phyloP scores from a whole-genome alignment of 1,140 invertebrate genomes.

The Ips nitidus region DNA sequence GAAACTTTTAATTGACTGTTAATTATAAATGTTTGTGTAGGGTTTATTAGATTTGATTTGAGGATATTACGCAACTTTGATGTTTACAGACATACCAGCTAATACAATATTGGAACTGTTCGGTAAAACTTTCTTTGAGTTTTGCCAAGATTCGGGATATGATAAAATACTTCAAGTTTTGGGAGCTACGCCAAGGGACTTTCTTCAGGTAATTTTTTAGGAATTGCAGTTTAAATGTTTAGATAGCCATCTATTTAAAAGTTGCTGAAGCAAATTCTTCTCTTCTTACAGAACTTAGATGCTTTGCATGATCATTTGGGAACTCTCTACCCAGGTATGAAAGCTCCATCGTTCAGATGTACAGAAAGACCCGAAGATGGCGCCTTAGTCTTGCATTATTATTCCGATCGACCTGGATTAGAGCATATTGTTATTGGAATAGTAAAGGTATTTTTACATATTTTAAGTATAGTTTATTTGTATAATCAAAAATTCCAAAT shows the following conservation, averaged over 20 bases:
- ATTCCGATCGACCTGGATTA: conserved; percentile 88
- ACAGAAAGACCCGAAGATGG: conserved; percentile 83
- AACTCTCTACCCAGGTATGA: conserved; percentile 90
- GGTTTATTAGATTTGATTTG: too few relatives aligned
- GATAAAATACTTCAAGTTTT: conserved; percentile 91
- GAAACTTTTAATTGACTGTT: too few relatives aligned
- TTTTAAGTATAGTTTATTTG: not conserved
- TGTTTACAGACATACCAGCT: conserved; percentile 78
- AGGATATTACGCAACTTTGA: too few relatives aligned
- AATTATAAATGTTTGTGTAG: too few relatives aligned
- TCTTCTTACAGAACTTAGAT: conserved; percentile 75
- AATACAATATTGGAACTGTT: conserved; percentile 89
- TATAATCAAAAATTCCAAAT: too few relatives aligned
- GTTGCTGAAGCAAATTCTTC: not conserved
- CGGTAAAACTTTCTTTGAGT: conserved; percentile 92
- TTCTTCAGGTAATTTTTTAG: conserved; percentile 72
- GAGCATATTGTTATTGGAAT: conserved; percentile 94
- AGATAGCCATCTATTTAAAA: not conserved
- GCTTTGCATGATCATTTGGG: conserved; percentile 92
- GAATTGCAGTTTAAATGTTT: not conserved
- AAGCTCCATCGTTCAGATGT: conserved; percentile 88
- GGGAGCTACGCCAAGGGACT: conserved; percentile 88
- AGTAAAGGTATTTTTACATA: conserved; percentile 71
- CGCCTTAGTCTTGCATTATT: conserved; percentile 86
- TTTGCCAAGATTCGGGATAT: conserved; percentile 92